Percentiles rank a stretch among this genome's conserved stretches.
phyloP scores from a whole-genome alignment of 2,888 invertebrate genomes.

The Caenorhabditis becei region DNA sequence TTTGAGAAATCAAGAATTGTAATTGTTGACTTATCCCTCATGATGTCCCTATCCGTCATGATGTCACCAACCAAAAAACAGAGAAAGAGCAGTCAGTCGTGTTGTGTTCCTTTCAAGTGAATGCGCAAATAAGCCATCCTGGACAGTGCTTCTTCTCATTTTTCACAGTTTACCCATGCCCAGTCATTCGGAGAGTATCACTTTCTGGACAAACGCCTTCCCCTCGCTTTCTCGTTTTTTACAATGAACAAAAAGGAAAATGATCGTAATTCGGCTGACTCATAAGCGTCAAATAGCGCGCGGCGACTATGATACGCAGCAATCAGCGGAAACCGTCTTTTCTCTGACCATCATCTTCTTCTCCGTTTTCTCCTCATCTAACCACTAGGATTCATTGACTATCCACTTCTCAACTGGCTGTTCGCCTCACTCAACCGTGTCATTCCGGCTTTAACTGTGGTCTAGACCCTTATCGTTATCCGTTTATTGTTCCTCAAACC shows the following conservation, averaged over 20 bases:
- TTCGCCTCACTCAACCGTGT: constrained; percentile 21
- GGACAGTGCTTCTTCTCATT: constrained; percentile 34
- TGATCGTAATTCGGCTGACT: constrained; percentile 60
- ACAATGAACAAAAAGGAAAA: constrained; percentile 37
- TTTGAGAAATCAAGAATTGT: too few relatives aligned
- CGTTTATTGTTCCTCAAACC: not conserved
- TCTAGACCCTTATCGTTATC: constrained; percentile 27
- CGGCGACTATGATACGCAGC: constrained; percentile 47
- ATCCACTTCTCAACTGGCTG: not conserved
- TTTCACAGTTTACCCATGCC: constrained; percentile 50
- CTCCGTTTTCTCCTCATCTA: constrained; percentile 5
- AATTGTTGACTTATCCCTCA: constrained; percentile 21
- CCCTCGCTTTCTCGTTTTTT: constrained; percentile 9
- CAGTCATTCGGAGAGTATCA: constrained; percentile 43
- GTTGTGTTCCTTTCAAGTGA: constrained; percentile 47
- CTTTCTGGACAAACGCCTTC: constrained; percentile 40
- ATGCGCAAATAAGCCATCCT: constrained; percentile 42
- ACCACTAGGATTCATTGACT: constrained; percentile 13
- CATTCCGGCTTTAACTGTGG: constrained; percentile 11
- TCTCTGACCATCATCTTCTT: constrained; percentile 25
- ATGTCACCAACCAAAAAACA: constrained; percentile 43
- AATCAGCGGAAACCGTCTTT: constrained; percentile 30
- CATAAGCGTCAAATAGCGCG: constrained; percentile 51
- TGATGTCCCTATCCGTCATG: constrained; percentile 18
- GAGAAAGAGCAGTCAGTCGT: constrained; percentile 22